These are phyloP conservation scores for Lucilia sericata DNA, from an alignment of 1,140 invertebrate species.

Conservation along the genomic window DNA sequence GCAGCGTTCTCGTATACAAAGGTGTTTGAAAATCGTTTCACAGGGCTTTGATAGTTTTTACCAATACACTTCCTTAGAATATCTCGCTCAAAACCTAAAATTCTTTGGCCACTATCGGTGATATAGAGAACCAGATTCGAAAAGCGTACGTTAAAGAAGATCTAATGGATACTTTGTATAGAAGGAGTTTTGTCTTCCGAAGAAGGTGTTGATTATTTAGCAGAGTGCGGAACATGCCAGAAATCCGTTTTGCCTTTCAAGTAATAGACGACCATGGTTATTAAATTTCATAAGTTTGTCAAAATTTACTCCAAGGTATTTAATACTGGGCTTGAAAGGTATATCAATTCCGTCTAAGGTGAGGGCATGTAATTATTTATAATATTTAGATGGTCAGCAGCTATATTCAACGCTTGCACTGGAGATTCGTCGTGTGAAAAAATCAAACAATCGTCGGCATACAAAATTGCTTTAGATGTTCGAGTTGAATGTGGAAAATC, in stretches of 20 bases:
- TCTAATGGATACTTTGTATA: neutral
- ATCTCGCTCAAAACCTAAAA: neutral
- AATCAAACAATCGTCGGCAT: slow-evolving; percentile 19
- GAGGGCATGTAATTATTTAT: slow-evolving; percentile 4
- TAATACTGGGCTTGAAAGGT: slow-evolving; percentile 16
- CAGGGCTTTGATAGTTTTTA: neutral
- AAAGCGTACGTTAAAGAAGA: neutral
- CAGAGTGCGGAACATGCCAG: neutral
- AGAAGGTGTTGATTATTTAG: neutral
- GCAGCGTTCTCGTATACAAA: neutral
- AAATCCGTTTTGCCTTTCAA: neutral
- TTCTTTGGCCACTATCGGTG: neutral
- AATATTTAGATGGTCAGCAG: neutral
- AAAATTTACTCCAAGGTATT: neutral
- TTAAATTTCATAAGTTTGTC: neutral
- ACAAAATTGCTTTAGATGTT: neutral
- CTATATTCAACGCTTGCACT: neutral
- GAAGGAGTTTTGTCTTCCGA: neutral
- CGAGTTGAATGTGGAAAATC: neutral
- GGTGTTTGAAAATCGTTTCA: neutral
- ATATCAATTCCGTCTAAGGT: slow-evolving; percentile 1
- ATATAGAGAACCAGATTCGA: slow-evolving; percentile 20
- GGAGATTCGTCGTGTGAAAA: neutral
- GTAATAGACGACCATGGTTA: neutral
- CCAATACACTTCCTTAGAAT: slow-evolving; percentile 8